Conservation (phyloP, 2,797 vertebrate species). For the Macroramphosus scolopax region DNA sequence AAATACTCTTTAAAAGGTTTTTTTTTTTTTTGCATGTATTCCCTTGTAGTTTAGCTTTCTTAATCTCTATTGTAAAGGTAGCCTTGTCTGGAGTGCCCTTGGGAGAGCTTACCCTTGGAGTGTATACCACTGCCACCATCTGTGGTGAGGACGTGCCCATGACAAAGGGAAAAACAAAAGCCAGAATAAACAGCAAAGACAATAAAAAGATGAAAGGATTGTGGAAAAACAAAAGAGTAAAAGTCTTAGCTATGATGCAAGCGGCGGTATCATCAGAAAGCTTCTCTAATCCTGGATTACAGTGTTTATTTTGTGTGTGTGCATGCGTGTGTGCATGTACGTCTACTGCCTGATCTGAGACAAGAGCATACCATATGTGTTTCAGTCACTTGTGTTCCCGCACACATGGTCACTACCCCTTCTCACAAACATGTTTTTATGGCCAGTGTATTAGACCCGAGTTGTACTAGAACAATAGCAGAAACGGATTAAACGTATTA, state of each 20-base stretch:
- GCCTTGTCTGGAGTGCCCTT: slow-evolving; percentile 60
- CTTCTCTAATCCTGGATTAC: slow-evolving; percentile 76
- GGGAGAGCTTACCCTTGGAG: slow-evolving; percentile 60
- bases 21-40: slow-evolving; percentile 29
- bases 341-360: slow-evolving; percentile 46
- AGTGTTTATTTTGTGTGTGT: slow-evolving; percentile 49
- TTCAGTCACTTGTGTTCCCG: slow-evolving; percentile 31
- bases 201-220: slow-evolving; percentile 65
- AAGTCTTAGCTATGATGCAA: slow-evolving; percentile 66
- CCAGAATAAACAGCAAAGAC: slow-evolving; percentile 54
- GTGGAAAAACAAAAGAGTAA: slow-evolving; percentile 68
- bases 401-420: slow-evolving; percentile 26
- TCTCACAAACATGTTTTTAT: slow-evolving; percentile 62
- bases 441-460: slow-evolving; percentile 26
- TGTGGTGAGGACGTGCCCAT: slow-evolving; percentile 45
- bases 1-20: slow-evolving; percentile 30
- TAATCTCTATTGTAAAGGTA: slow-evolving; percentile 44
- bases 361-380: slow-evolving; percentile 53
- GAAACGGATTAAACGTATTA: slow-evolving; percentile 56
- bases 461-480: slow-evolving; percentile 39
- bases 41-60: slow-evolving; percentile 33
- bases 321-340: slow-evolving; percentile 10
- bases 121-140: slow-evolving; percentile 60
- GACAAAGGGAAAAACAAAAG: slow-evolving; percentile 52
- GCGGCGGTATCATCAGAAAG: slow-evolving; percentile 62